phyloP scores from a whole-genome alignment of 2,888 invertebrate species.

The Caenorhabditis virilis region DNA sequence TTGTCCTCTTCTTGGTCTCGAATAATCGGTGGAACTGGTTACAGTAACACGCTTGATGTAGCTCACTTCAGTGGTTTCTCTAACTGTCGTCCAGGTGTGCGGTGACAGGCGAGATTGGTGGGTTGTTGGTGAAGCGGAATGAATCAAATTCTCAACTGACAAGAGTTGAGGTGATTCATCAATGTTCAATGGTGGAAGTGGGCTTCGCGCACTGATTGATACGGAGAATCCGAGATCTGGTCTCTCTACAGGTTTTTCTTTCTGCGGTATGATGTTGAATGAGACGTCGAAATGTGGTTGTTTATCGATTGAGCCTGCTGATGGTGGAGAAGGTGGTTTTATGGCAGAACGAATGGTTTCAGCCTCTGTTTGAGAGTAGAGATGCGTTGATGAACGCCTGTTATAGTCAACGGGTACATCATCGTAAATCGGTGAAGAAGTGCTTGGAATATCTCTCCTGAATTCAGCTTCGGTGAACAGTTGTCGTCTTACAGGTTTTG shows the following conservation, averaged over 20 bases:
- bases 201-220: conserved; percentile 45
- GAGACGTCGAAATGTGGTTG: conserved; percentile 32
- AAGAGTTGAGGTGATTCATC: conserved; percentile 35
- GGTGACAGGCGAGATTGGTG: conserved; percentile 49
- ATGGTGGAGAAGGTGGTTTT: too few relatives aligned
- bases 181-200: conserved; percentile 31
- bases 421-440: neutral
- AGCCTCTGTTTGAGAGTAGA: too few relatives aligned
- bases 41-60: conserved; percentile 55
- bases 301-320: too few relatives aligned
- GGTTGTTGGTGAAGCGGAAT: conserved; percentile 22
- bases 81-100: conserved; percentile 61
- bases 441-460: too few relatives aligned
- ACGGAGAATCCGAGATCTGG: conserved; percentile 45
- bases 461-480: too few relatives aligned
- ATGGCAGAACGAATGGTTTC: too few relatives aligned
- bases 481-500: too few relatives aligned
- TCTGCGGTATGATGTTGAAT: conserved; percentile 29
- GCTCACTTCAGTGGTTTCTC: conserved; percentile 60
- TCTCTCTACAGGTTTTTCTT: conserved; percentile 1
- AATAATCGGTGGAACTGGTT: conserved; percentile 14
- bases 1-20: neutral
- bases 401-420: too few relatives aligned
- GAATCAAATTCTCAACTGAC: conserved; percentile 33
- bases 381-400: too few relatives aligned